phyloP scores from a whole-genome alignment of 2,113 vertebrate genomes.

The Illadopsis cleaveri region DNA sequence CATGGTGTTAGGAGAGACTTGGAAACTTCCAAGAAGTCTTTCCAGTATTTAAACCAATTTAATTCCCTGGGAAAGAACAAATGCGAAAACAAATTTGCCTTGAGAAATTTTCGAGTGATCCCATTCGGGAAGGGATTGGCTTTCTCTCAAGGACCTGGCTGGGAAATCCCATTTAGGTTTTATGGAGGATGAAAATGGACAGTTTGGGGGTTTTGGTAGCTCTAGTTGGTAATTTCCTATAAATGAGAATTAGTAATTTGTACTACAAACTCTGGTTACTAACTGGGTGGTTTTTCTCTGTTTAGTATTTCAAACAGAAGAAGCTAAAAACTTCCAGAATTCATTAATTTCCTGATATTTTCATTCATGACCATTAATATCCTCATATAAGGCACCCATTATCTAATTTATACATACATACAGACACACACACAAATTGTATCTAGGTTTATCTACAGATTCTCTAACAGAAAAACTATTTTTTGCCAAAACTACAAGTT shows the following conservation, averaged over 20 bases:
- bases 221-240: not conserved
- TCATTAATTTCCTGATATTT: not conserved
- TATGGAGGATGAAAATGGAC: not conserved
- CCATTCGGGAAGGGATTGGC: not conserved
- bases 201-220: not conserved
- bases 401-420: not conserved
- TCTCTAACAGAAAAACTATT: not conserved
- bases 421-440: rapidly evolving
- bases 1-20: not conserved
- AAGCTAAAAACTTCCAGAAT: not conserved
- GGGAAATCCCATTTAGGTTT: slow-evolving; percentile 7
- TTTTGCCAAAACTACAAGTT: not conserved
- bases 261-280: not conserved
- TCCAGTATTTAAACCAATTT: slow-evolving; percentile 27
- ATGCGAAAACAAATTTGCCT: not conserved
- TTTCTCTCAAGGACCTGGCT: not conserved
- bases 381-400: not conserved
- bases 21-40: slow-evolving; percentile 23
- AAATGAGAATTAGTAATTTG: not conserved
- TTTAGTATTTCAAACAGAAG: not conserved
- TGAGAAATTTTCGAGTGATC: not conserved
- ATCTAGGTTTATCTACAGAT: not conserved
- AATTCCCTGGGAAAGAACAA: not conserved
- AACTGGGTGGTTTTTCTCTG: not conserved
- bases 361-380: not conserved